Percentiles rank a stretch among this genome's conserved stretches.
Conservation (phyloP, 2,113 vertebrate species). For the Cryptoleucopteryx plumbea region DNA sequence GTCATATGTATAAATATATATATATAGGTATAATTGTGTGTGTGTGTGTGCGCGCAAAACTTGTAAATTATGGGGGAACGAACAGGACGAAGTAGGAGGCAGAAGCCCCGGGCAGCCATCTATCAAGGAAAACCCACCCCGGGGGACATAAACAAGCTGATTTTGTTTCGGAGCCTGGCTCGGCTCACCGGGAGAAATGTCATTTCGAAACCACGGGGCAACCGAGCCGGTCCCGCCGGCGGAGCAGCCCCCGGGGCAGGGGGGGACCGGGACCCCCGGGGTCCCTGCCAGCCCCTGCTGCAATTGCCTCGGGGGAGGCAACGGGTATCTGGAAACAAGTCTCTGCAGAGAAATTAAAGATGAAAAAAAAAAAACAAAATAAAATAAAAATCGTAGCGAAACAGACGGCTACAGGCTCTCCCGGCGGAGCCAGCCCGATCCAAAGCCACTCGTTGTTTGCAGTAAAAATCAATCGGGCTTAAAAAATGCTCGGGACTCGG, state of each 20-base stretch:
- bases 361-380: neutral
- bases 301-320: no score
- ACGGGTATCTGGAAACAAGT: neutral
- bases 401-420: neutral
- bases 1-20: neutral
- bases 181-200: neutral
- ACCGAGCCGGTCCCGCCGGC: neutral
- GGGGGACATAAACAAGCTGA: neutral
- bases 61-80: neutral
- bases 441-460: neutral
- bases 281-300: neutral
- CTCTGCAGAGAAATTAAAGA: neutral
- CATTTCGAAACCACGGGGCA: neutral
- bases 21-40: neutral
- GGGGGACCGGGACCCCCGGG: no score
- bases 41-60: fast-evolving
- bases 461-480: neutral
- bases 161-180: conserved; percentile 11
- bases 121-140: neutral
- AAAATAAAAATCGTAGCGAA: neutral
- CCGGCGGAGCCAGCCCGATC: neutral
- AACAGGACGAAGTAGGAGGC: neutral
- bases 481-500: neutral
- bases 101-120: neutral
- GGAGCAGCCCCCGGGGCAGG: neutral